A percentile compares a stretch with the other conserved stretches of the same genome.
Evolutionary conservation across 2,888 invertebrate genomes (phyloP).

Genomic region (Dusona sp.): DNA sequence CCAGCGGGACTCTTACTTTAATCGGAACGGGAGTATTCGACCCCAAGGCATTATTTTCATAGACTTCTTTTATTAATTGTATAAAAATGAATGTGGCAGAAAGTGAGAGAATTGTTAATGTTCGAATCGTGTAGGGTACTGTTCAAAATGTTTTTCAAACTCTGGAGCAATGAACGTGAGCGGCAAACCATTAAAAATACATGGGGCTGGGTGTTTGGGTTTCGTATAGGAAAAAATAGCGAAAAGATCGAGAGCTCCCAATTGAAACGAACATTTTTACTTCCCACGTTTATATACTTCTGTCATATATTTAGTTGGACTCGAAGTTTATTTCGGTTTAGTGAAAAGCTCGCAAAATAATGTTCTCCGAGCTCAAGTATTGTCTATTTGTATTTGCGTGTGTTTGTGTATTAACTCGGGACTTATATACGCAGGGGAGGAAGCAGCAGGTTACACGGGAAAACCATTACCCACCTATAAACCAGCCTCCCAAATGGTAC

Average conservation of each 20-base stretch:
- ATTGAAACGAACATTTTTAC: not conserved
- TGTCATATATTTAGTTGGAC: not conserved
- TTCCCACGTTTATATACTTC: not conserved
- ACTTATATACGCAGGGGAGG: conserved; percentile 86
- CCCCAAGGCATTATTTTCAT: too few species aligned
- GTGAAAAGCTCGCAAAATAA: conserved; percentile 2
- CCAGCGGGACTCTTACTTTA: too few species aligned
- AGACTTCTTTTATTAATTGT: too few species aligned
- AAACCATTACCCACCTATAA: conserved; percentile 88
- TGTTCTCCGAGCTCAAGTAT: not conserved
- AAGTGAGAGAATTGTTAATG: not conserved
- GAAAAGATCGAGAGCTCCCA: not conserved
- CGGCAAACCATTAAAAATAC: not conserved
- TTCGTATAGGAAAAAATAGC: not conserved
- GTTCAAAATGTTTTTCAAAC: not conserved
- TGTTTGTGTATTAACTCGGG: not conserved
- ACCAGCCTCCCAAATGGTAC: conserved; percentile 88
- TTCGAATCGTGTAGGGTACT: too few species aligned
- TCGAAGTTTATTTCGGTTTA: not conserved
- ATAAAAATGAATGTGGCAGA: not conserved
- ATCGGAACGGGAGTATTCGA: too few species aligned
- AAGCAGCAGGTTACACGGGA: conserved; percentile 83
- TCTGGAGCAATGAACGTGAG: not conserved
- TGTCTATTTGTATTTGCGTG: not conserved
- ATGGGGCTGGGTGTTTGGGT: not conserved